A percentile compares a stretch with the other conserved stretches of the same genome.
phyloP scores from a whole-genome alignment of 2,888 invertebrate genomes.

The Epinotia brunnichana region DNA sequence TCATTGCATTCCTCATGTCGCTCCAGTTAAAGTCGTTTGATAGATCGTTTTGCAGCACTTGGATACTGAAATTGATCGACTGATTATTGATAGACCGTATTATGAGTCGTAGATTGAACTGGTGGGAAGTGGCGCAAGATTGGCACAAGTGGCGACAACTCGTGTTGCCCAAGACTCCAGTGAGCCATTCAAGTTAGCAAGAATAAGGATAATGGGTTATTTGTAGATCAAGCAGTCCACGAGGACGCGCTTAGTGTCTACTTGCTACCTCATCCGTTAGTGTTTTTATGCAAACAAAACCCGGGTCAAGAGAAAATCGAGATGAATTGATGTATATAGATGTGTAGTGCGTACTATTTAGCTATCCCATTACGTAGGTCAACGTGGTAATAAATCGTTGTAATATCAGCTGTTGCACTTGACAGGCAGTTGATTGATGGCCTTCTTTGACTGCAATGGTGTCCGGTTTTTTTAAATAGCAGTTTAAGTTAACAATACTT shows the following conservation, averaged over 20 bases:
- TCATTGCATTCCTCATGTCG: conserved; percentile 61
- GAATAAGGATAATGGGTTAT: too few species aligned
- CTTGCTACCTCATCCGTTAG: too few species aligned
- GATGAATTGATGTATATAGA: background rate
- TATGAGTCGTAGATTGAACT: too few species aligned
- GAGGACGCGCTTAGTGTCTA: too few species aligned
- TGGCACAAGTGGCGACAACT: too few species aligned
- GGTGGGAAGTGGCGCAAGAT: too few species aligned
- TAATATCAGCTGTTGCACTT: background rate
- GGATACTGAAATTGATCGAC: background rate
- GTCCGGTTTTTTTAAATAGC: background rate
- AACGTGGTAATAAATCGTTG: conserved; percentile 7
- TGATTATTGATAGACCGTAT: too few species aligned
- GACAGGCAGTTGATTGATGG: background rate
- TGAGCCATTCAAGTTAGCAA: too few species aligned
- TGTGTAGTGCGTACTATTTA: background rate
- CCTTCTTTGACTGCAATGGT: background rate
- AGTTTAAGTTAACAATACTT: background rate
- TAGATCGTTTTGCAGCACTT: conserved; percentile 7
- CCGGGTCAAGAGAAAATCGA: too few species aligned
- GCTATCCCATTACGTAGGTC: conserved; percentile 15
- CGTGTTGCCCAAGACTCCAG: too few species aligned
- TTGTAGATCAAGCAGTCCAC: too few species aligned
- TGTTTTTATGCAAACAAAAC: too few species aligned
- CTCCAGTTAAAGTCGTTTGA: conserved; percentile 53